Conservation (phyloP, 2,888 invertebrate species). For the Cartodere bifasciata region DNA sequence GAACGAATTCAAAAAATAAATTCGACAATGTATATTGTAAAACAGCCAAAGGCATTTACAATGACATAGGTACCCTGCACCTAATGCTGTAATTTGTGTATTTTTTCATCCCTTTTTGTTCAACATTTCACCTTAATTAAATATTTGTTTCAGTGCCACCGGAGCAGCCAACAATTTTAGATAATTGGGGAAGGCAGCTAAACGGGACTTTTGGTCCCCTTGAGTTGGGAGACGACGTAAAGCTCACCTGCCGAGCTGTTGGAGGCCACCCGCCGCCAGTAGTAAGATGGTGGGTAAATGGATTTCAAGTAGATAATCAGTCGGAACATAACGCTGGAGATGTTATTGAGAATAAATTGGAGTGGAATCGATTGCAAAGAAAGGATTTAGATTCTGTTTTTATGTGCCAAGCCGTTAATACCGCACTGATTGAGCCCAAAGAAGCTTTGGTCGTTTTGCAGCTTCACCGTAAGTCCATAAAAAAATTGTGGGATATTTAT, state of each 20-base stretch:
- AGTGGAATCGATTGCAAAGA: slow-evolving; percentile 61
- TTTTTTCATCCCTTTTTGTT: neutral
- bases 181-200: slow-evolving; percentile 71
- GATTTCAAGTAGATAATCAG: slow-evolving; percentile 66
- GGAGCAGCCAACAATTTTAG: slow-evolving; percentile 72
- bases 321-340: slow-evolving; percentile 76
- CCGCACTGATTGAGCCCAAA: slow-evolving; percentile 66
- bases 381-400: slow-evolving; percentile 75
- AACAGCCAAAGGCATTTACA: too few species aligned
- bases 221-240: slow-evolving; percentile 74
- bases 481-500: too few species aligned
- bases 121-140: slow-evolving; percentile 1
- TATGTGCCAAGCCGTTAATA: slow-evolving; percentile 80
- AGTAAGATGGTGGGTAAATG: slow-evolving; percentile 75
- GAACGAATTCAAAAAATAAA: too few species aligned
- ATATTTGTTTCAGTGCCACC: slow-evolving; percentile 61
- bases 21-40: too few species aligned
- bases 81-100: neutral
- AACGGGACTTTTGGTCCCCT: slow-evolving; percentile 74
- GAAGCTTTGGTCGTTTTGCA: slow-evolving; percentile 64
- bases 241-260: slow-evolving; percentile 73
- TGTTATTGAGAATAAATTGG: slow-evolving; percentile 71
- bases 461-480: slow-evolving; percentile 70
- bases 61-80: too few species aligned
- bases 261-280: slow-evolving; percentile 77